These are phyloP conservation scores for Steinernema scapterisci DNA, from an alignment of 2,888 invertebrate genomes.

Conservation along the genomic window DNA sequence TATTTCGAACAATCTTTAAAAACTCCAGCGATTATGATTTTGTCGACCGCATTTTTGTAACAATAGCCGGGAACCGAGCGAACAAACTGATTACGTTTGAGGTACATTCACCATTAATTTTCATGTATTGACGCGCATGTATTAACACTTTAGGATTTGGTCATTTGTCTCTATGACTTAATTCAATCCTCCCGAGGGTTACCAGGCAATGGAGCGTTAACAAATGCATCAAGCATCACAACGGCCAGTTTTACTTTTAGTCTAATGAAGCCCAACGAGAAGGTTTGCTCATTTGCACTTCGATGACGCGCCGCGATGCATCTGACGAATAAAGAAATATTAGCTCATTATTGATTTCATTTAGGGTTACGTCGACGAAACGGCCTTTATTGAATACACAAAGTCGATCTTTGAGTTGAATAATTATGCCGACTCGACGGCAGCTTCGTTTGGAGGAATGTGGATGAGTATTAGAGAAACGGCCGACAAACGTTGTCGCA, in stretches of 20 bases:
- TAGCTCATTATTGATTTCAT: constrained; percentile 22
- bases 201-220: not conserved
- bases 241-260: constrained; percentile 55
- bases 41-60: constrained; percentile 55
- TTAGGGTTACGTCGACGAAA: constrained; percentile 54
- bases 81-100: constrained; percentile 55
- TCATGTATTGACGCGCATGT: not conserved
- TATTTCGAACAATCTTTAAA: constrained; percentile 59
- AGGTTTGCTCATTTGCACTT: constrained; percentile 40
- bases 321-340: not conserved
- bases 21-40: constrained; percentile 57
- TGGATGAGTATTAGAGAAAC: not conserved
- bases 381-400: constrained; percentile 50
- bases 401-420: constrained; percentile 54
- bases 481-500: not conserved
- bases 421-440: constrained; percentile 42
- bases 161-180: constrained; percentile 55
- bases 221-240: constrained; percentile 48
- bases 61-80: constrained; percentile 51
- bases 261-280: constrained; percentile 54
- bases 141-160: constrained; percentile 49
- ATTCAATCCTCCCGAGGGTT: constrained; percentile 42
- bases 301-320: not conserved
- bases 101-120: constrained; percentile 33
- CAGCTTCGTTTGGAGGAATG: constrained; percentile 40